phyloP scores from a whole-genome alignment of 2,797 vertebrate genomes.

The Sebastes dallii region DNA sequence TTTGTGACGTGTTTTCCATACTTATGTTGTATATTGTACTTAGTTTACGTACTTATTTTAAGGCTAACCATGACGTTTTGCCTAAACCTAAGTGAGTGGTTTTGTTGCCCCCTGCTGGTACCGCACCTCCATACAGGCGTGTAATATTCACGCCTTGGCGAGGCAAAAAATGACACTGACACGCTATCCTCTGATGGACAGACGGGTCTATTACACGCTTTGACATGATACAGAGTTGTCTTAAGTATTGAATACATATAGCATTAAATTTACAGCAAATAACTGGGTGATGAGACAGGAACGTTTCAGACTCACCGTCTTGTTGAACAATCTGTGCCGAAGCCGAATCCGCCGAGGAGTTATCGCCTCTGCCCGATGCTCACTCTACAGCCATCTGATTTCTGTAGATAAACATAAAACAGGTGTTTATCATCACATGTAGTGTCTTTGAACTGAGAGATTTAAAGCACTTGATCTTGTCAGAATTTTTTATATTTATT shows the following conservation, averaged over 20 bases:
- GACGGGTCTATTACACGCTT: no score
- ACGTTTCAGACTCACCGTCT: slow-evolving; percentile 68
- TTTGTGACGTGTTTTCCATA: no score
- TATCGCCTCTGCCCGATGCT: slow-evolving; percentile 55
- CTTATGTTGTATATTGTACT: no score
- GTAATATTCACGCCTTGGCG: no score
- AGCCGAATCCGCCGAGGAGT: slow-evolving; percentile 43
- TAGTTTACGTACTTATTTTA: no score
- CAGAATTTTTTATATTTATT: neutral
- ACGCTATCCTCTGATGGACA: no score
- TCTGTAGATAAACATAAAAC: slow-evolving; percentile 75
- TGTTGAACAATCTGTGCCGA: slow-evolving; percentile 32
- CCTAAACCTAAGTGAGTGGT: no score
- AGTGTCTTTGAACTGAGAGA: slow-evolving; percentile 54
- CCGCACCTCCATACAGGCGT: no score
- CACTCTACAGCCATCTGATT: slow-evolving; percentile 64
- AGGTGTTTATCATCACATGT: slow-evolving; percentile 45
- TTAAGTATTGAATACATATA: neutral
- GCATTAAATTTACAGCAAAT: neutral
- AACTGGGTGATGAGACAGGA: neutral
- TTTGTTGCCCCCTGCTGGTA: no score
- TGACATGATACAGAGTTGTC: no score
- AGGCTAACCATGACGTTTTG: no score
- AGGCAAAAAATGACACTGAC: no score
- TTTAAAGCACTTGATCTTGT: slow-evolving; percentile 31